Base-by-base conservation (phyloP, 1,140 invertebrate species). In the Trichonephila clavipes region DNA sequence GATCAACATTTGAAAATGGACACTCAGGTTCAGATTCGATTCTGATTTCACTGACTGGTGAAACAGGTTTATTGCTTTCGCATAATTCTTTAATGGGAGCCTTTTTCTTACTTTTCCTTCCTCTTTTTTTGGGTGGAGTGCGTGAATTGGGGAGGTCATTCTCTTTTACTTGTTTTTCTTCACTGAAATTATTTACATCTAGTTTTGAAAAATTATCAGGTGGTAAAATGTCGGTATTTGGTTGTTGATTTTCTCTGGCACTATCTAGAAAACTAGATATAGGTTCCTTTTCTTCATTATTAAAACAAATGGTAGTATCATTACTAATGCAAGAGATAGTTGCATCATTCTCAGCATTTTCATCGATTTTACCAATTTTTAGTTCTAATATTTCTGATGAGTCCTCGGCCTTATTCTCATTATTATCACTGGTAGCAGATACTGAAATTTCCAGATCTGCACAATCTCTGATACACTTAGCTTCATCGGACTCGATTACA, bases 91-190 rank as follows among this genome's bases (percentile, higher is more conserved):
- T 72, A 72, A n/a, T 34, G 3, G 69, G 69, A 21, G 44, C 21
- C 51, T 58, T 77, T 82, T 82, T 90, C 24, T 61, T 77, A 34
- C 69, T 90, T 81, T 90, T 90, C 34, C 88, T 82, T 8, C 88
- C 88, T 18, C 88, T 90, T 19, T 81, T 90, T n/a, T 81, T 90
- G 4, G 51, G n/a, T 81, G 82, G 21, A 58, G 82, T 62, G 14
- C 2, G 28, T 16, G 12, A 28, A 64, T 18, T 6, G 12, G 69
- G 28, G 28, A 16, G n/a, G 4, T 24, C 14, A 72, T 72, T 34
- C 4, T 72, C 24, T 4, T 3, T 3, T 0, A 72, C 14, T 16
- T 72, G n/a, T 14, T 66, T 66, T 66, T 66, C 64, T 66, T 66
- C 64, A 24, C 19, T 7, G 4, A 66, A 66, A 66, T 8, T 66